Conservation (phyloP, 2,797 vertebrate genomes). For the Emys orbicularis region DNA sequence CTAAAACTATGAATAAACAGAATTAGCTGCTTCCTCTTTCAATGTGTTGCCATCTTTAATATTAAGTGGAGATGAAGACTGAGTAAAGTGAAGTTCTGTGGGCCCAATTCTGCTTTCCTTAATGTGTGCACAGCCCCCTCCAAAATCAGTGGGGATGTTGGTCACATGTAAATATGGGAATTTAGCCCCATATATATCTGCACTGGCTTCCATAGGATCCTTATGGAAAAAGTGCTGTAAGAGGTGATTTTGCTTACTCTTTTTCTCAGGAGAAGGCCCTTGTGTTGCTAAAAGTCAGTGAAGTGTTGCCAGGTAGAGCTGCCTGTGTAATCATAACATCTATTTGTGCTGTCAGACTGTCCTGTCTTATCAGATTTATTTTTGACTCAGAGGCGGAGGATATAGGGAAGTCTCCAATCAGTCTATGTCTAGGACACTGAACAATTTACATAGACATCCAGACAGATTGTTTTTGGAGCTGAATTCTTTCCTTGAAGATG, state of each 20-base stretch:
- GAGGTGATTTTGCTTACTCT: background rate
- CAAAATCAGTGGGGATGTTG: background rate
- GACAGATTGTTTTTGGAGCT: background rate
- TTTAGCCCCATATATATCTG: background rate
- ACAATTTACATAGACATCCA: background rate
- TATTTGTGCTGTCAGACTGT: background rate
- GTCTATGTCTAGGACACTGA: no score
- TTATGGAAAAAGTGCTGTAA: background rate
- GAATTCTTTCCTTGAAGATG: background rate
- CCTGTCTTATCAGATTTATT: background rate
- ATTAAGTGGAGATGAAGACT: background rate
- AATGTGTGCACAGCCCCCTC: background rate
- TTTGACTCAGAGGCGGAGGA: background rate
- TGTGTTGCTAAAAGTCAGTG: background rate
- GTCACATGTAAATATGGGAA: background rate
- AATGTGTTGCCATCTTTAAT: background rate
- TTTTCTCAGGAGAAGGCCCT: background rate
- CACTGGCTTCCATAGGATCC: background rate
- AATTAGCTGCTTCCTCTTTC: background rate
- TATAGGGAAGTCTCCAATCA: background rate
- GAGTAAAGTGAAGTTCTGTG: background rate
- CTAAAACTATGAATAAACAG: background rate
- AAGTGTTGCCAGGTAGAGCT: background rate
- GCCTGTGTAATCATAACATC: background rate
- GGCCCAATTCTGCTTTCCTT: background rate